A percentile compares a stretch with the other conserved stretches of the same genome.
phyloP scores from a whole-genome alignment of 2,797 vertebrate species.

The Nyctibius grandis region DNA sequence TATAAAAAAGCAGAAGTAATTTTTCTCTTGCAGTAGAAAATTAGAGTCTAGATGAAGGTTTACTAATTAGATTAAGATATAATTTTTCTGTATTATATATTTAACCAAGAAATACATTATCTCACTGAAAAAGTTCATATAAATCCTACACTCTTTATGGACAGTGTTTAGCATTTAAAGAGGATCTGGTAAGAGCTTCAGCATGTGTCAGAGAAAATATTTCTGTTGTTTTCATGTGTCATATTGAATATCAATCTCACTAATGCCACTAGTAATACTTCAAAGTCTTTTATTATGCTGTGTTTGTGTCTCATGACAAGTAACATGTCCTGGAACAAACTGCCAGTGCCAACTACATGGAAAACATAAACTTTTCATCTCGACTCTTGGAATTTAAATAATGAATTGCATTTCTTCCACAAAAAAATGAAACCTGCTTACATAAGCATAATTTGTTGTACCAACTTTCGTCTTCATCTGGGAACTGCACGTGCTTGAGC shows the following conservation, averaged over 20 bases:
- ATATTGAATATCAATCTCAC: not conserved
- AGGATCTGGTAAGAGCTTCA: not conserved
- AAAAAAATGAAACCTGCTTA: not conserved
- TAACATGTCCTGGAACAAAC: not conserved
- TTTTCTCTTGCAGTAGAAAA: slow-evolving; percentile 36
- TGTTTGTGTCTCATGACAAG: not conserved
- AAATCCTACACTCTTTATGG: not conserved
- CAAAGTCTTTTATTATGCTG: not conserved
- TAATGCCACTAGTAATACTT: not conserved
- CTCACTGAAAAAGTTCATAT: not conserved
- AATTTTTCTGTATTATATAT: not conserved
- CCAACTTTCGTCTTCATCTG: not conserved
- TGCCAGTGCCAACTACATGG: not conserved
- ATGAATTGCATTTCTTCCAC: not conserved
- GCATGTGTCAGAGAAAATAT: not conserved
- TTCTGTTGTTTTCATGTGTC: not conserved
- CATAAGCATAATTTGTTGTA: not conserved
- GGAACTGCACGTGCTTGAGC: not conserved
- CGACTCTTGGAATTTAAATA: not conserved
- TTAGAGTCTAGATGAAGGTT: not conserved
- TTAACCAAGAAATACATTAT: not conserved
- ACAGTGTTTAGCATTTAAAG: not conserved
- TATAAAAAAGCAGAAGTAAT: slow-evolving; percentile 50
- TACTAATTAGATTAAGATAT: slow-evolving; percentile 35
- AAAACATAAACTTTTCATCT: not conserved